Evolutionary conservation across 1,140 invertebrate species (phyloP).

Genomic region (Drosophila persimilis): DNA sequence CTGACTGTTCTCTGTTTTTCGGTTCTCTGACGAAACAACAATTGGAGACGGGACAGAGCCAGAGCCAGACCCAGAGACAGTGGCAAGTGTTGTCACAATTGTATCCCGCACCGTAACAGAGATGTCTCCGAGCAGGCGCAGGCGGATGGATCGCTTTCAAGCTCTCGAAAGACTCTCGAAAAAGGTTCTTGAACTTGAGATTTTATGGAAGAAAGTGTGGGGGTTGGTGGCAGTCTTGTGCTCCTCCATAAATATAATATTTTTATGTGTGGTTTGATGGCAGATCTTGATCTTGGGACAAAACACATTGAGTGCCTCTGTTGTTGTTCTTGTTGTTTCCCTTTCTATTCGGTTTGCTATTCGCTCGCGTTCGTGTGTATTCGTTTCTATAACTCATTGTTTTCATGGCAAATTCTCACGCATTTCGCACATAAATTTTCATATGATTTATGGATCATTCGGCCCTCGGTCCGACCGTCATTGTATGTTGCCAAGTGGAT

Average conservation of each 20-base stretch:
- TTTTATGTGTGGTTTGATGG: constrained; percentile 29
- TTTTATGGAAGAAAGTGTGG: constrained; percentile 63
- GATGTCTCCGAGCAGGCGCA: constrained; percentile 40
- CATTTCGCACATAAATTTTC: constrained; percentile 73
- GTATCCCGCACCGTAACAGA: constrained; percentile 52
- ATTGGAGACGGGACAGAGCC: constrained; percentile 6
- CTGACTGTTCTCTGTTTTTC: background rate
- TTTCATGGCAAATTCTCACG: constrained; percentile 48
- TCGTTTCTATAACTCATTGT: constrained; percentile 42
- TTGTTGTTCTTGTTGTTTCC: constrained; percentile 56
- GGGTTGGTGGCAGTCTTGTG: constrained; percentile 19
- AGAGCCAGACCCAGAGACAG: constrained; percentile 19
- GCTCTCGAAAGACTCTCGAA: constrained; percentile 48
- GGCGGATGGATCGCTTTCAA: constrained; percentile 37
- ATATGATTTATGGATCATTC: constrained; percentile 71
- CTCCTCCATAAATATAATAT: constrained; percentile 24
- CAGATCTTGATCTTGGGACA: constrained; percentile 45
- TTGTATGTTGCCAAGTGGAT: constrained; percentile 60
- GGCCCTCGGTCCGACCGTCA: constrained; percentile 4
- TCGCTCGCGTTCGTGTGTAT: too few species aligned
- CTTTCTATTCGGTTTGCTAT: constrained; percentile 54
- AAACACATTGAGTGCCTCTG: constrained; percentile 36
- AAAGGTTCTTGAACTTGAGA: constrained; percentile 77
- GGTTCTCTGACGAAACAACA: background rate
- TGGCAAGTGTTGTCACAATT: constrained; percentile 64